A percentile compares a stretch with the other conserved stretches of the same genome.
phyloP scores from a whole-genome alignment of 1,140 invertebrate species.

The Homalodisca vitripennis region DNA sequence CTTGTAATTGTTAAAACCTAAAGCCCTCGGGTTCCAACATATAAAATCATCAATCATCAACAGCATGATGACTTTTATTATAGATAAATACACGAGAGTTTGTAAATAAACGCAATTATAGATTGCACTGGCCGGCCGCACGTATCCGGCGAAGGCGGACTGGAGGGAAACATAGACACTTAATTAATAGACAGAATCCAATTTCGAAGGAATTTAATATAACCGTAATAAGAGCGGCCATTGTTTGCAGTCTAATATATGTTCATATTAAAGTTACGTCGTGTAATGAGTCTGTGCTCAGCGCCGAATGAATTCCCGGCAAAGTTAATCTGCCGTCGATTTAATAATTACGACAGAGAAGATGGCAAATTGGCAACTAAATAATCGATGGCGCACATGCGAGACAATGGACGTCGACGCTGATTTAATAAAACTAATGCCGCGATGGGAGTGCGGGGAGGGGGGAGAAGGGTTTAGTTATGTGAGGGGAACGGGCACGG shows the following conservation, averaged over 20 bases:
- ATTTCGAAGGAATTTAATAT: constrained; percentile 27
- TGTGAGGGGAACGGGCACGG: neutral
- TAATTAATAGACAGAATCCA: constrained; percentile 25
- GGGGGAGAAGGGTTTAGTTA: constrained; percentile 19
- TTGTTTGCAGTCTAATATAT: constrained; percentile 23
- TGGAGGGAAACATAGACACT: constrained; percentile 12
- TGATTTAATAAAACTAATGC: constrained; percentile 42
- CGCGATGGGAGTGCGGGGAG: constrained; percentile 8
- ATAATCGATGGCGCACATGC: neutral
- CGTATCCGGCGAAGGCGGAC: too few relatives aligned
- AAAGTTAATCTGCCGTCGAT: neutral
- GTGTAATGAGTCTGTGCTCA: neutral
- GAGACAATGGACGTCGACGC: constrained; percentile 26
- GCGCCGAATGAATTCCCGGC: constrained; percentile 8
- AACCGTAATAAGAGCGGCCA: constrained; percentile 24
- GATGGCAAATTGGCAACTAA: constrained; percentile 7
- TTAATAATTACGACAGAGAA: constrained; percentile 6
- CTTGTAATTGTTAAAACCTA: too few relatives aligned
- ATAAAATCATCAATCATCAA: too few relatives aligned
- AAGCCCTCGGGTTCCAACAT: too few relatives aligned
- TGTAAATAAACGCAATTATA: too few relatives aligned
- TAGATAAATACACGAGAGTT: too few relatives aligned
- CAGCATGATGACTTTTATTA: too few relatives aligned
- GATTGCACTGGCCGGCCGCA: too few relatives aligned
- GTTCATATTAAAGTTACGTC: constrained; percentile 23